Conservation (phyloP, 2,797 vertebrate genomes). For the Pangasius mekongensis region DNA sequence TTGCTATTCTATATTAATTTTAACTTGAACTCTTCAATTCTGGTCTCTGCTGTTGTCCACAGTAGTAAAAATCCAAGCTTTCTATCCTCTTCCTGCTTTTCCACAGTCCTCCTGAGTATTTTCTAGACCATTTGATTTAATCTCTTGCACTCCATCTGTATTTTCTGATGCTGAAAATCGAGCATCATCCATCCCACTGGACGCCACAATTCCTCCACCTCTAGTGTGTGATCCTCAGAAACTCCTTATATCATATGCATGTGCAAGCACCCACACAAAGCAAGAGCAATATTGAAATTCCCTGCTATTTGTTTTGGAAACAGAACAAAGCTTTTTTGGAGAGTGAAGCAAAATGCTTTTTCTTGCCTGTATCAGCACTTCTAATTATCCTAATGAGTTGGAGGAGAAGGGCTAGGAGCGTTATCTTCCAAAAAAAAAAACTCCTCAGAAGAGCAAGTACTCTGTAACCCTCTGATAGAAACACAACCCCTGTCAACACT, state of each 20-base stretch:
- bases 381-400: conserved; percentile 77
- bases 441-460: conserved; percentile 48
- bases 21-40: not conserved
- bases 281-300: conserved; percentile 77
- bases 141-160: conserved; percentile 42
- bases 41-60: not conserved
- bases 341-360: conserved; percentile 75
- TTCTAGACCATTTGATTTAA: conserved; percentile 9
- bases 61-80: not conserved
- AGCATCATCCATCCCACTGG: conserved; percentile 54
- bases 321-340: conserved; percentile 79
- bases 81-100: not conserved
- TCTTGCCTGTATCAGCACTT: conserved; percentile 79
- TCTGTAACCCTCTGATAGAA: conserved; percentile 32
- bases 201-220: conserved; percentile 66
- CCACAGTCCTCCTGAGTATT: conserved; percentile 25
- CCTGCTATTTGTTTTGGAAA: conserved; percentile 79
- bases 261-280: conserved; percentile 61
- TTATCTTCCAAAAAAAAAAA: conserved; percentile 62
- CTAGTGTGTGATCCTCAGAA: conserved; percentile 65
- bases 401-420: conserved; percentile 66
- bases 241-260: conserved; percentile 61
- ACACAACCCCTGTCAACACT: conserved; percentile 50
- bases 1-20: not conserved
- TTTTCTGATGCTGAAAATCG: conserved; percentile 59